These are phyloP conservation scores for Psammodynastes pulverulentus DNA, from an alignment of 2,113 vertebrate species.

Conservation along the genomic window DNA sequence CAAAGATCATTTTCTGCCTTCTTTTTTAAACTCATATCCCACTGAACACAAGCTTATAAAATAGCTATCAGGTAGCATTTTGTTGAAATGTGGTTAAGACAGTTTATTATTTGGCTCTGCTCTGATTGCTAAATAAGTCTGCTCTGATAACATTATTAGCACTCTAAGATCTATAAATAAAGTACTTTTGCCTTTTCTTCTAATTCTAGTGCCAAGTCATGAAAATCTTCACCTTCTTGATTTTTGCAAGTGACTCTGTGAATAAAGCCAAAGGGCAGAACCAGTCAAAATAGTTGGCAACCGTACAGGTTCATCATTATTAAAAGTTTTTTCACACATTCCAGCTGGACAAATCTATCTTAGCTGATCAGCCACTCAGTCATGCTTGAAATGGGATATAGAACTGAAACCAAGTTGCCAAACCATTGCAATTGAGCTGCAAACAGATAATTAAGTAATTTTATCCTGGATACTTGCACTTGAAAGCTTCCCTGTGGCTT, in stretches of 20 bases:
- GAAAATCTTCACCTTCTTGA: not conserved
- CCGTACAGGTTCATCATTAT: accelerated
- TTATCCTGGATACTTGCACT: not conserved
- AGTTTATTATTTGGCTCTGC: not conserved
- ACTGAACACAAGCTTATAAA: not conserved
- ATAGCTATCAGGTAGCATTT: not conserved
- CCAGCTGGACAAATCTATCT: not conserved
- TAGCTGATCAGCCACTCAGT: not conserved
- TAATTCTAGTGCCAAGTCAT: not conserved
- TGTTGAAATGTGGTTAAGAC: not conserved
- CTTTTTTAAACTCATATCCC: not conserved
- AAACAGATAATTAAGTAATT: not conserved
- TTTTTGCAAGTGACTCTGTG: not conserved
- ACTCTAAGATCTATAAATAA: not conserved
- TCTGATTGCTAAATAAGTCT: not conserved
- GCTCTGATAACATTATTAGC: no score
- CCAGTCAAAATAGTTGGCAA: not conserved
- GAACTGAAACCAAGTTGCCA: not conserved
- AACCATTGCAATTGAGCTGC: not conserved
- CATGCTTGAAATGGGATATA: not conserved
- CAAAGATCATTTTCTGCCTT: not conserved
- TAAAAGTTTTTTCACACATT: not conserved
- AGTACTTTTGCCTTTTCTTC: not conserved
- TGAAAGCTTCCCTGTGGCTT: not conserved
- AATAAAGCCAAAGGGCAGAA: not conserved